phyloP scores from a whole-genome alignment of 2,113 vertebrate genomes.

The Gracilinanus agilis region DNA sequence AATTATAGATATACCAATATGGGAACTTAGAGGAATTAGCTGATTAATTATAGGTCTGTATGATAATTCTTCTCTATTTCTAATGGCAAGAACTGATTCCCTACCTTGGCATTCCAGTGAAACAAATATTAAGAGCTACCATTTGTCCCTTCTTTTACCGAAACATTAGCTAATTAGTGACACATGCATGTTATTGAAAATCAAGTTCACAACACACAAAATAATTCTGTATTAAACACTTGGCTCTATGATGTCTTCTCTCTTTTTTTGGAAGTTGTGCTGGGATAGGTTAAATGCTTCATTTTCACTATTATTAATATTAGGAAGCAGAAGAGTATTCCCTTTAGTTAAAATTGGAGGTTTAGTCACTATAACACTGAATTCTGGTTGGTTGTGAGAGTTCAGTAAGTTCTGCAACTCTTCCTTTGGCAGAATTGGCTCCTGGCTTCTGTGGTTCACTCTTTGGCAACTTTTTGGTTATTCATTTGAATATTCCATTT shows the following conservation, averaged over 20 bases:
- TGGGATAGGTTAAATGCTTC: slow-evolving; percentile 89
- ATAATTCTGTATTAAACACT: slow-evolving; percentile 94
- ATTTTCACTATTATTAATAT: slow-evolving; percentile 90
- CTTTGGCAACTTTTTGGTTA: slow-evolving; percentile 98
- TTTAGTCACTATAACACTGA: slow-evolving; percentile 97
- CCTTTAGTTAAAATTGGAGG: no score
- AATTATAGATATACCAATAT: slow-evolving; percentile 73
- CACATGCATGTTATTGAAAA: no score
- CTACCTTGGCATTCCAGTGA: slow-evolving; percentile 76
- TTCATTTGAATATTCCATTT: slow-evolving; percentile 99
- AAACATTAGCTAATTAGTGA: slow-evolving; percentile 91
- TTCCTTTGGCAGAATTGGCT: slow-evolving; percentile 89
- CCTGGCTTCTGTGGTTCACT: slow-evolving; percentile 94
- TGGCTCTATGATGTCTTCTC: slow-evolving; percentile 94
- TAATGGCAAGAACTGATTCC: slow-evolving; percentile 70
- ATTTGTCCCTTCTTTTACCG: slow-evolving; percentile 81
- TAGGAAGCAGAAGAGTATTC: slow-evolving; percentile 86
- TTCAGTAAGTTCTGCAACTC: slow-evolving; percentile 97
- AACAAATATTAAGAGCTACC: slow-evolving; percentile 78
- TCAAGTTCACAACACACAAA: slow-evolving; percentile 87
- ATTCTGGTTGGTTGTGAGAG: slow-evolving; percentile 93
- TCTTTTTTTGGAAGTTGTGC: slow-evolving; percentile 90
- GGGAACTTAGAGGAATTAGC: slow-evolving; percentile 78
- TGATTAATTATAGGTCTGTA: slow-evolving; percentile 77
- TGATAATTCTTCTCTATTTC: slow-evolving; percentile 69